Base-by-base conservation (phyloP, 2,113 vertebrate species). In the Daphoenositta chrysoptera region DNA sequence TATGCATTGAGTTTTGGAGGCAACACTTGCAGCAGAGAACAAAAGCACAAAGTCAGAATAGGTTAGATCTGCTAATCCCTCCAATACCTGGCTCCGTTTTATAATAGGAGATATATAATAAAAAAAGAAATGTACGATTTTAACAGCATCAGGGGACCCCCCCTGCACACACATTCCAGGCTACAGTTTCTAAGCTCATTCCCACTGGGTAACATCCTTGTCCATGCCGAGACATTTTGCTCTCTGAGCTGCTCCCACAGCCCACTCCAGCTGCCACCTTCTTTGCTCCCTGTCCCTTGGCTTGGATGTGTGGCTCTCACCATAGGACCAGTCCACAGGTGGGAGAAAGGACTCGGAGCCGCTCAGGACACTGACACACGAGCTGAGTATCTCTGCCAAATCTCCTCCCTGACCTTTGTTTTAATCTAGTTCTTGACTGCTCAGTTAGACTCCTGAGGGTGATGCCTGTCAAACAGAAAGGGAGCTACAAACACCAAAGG, bases 211-310 rank as follows among this genome's bases (percentile, higher is more conserved):
- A 27, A 45, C 33, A 68, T 7, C 57, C 13, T 9, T 30, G 39
- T 30, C 50, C 3, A 1, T 35, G 30, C 3, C 0, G 2, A 7
- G 19, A 8, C 13, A 17, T 5, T 8, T 50, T 2, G 1, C 44
- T 53, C 2, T 40, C 5, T 5, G 40, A 51, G 28, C 42, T 48
- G 76, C 44, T 72, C 56, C 20, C 65, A 15, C 50, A 40, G 68
- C 39, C 24, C 31, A 2, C 44, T 31, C 76, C 53, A 24, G 53
- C 28, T 10, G 26, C 26, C 33, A 7, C 15, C 21, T n/a, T 10
- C 33, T 18, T 26, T 24, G 11, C 31, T 72, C 53, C 58, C 33
- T 4, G 6, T 13, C 37, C 14, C 39, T 22, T 7, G 19, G 45
- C 24, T 30, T 13, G 40, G 37, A 28, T 10, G 15, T 2, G 30